Base-by-base conservation (phyloP, 1,140 invertebrate genomes). In the Samia ricini region DNA sequence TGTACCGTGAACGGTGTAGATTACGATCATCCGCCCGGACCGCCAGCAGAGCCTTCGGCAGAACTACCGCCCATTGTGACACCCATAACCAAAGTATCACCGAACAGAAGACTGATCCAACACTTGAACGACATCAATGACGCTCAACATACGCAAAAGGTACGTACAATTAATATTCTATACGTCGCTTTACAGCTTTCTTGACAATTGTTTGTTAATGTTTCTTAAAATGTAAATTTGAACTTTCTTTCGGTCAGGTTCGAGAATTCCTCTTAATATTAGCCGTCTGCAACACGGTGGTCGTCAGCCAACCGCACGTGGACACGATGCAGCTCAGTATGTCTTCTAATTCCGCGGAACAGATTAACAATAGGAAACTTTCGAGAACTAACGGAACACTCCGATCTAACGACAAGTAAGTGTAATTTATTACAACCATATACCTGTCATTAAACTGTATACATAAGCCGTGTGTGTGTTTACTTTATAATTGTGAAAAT, bases 231-330 rank as follows among this genome's bases (percentile, higher is more conserved):
- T 52, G 18, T 52, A 52, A 21, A 20, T 52, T 20, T 22, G 22
- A 21, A 23, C 20, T 12, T 52, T 52, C 51, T 21, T n/a, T 52
- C 21, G 33, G 19, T 66, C 68, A 89, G 73, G 94, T 98, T 2
- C 95, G 97, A 71, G 98, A 99, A 79, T 99, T 99, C 88, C 94
- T 99, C 60, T 86, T 99, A 59, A 93, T 98, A 2, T 92, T 99
- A 83, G 95, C 98, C 10, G 93, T 99, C 56, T 99, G 98, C 83
- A 99, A 99, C 88, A 99, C 98, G 2, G 98, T 99, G 2, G 96
- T 99, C 18, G 98, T 99, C 22, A 94, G 95, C 64, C 93, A 95
- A 81, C 97, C 97, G 1, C 97, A 98, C 92, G 93, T 95, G 74
- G 97, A 98, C 91, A 91, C 93, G 60, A 97, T 97, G 95, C 96